These are phyloP conservation scores for Octopus sinensis DNA, from an alignment of 1,140 invertebrate species.

Conservation along the genomic window DNA sequence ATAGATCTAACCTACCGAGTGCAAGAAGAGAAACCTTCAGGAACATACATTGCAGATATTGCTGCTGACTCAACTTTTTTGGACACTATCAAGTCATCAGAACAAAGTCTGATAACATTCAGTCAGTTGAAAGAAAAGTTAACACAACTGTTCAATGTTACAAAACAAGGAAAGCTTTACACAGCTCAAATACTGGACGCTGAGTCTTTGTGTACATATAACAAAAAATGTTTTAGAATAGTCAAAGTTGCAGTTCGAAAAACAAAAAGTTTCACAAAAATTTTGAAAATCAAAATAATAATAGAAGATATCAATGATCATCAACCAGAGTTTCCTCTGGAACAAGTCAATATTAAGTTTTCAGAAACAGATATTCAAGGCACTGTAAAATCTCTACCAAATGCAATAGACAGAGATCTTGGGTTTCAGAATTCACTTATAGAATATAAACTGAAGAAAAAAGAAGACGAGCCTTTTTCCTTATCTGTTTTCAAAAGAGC, in stretches of 20 bases:
- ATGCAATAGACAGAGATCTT: slow-evolving; percentile 73
- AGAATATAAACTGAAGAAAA: slow-evolving; percentile 35
- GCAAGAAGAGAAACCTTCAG: background rate
- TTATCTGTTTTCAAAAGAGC: slow-evolving; percentile 66
- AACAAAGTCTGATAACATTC: background rate
- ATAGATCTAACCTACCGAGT: background rate
- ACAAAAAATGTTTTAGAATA: slow-evolving; percentile 3
- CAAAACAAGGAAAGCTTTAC: background rate
- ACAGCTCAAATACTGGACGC: background rate
- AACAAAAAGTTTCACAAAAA: slow-evolving; percentile 4
- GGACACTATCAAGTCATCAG: background rate
- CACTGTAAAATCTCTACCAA: slow-evolving; percentile 24
- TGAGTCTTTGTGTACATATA: background rate
- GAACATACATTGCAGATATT: background rate
- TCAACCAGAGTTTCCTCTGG: slow-evolving; percentile 61
- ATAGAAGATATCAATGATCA: slow-evolving; percentile 91
- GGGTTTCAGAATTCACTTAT: slow-evolving; percentile 59
- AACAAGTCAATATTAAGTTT: slow-evolving; percentile 43
- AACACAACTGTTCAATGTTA: background rate
- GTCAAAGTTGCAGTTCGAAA: background rate
- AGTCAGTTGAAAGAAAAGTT: background rate
- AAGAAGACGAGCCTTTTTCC: slow-evolving; percentile 72
- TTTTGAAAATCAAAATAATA: slow-evolving; percentile 75
- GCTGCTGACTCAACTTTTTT: background rate
- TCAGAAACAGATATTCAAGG: slow-evolving; percentile 32